Conservation (phyloP, 1,140 invertebrate genomes). For the Cydia fagiglandana region DNA sequence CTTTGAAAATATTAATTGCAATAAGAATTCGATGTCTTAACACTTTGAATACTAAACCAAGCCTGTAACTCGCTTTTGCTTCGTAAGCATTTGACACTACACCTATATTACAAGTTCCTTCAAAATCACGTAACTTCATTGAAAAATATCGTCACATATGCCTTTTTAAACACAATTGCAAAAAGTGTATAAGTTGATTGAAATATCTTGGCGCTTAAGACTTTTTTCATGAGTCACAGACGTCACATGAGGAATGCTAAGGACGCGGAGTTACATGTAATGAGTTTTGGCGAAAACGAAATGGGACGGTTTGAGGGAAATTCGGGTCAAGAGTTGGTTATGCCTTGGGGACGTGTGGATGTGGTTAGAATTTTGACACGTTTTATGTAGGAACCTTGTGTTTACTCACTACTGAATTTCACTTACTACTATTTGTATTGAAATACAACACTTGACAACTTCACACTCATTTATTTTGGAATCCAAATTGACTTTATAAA, state of each 20-base stretch:
- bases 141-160: background rate
- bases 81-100: background rate
- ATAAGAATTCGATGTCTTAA: too few relatives aligned
- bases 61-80: background rate
- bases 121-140: background rate
- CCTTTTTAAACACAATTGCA: background rate
- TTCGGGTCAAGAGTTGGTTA: constrained; percentile 3
- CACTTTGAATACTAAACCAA: too few relatives aligned
- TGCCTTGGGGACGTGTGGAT: background rate
- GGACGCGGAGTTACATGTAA: background rate
- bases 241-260: constrained; percentile 3
- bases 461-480: too few relatives aligned
- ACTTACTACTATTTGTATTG: too few relatives aligned
- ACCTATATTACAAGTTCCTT: background rate
- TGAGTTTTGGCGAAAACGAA: constrained; percentile 13
- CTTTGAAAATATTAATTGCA: too few relatives aligned
- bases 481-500: too few relatives aligned
- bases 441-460: too few relatives aligned
- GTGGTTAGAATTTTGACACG: background rate
- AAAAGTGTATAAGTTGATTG: background rate
- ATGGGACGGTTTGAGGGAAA: background rate
- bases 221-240: background rate
- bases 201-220: background rate
- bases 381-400: background rate
- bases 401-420: background rate